Evolutionary conservation across 2,888 invertebrate genomes (phyloP).

Genomic region (Thymelicus acteon): DNA sequence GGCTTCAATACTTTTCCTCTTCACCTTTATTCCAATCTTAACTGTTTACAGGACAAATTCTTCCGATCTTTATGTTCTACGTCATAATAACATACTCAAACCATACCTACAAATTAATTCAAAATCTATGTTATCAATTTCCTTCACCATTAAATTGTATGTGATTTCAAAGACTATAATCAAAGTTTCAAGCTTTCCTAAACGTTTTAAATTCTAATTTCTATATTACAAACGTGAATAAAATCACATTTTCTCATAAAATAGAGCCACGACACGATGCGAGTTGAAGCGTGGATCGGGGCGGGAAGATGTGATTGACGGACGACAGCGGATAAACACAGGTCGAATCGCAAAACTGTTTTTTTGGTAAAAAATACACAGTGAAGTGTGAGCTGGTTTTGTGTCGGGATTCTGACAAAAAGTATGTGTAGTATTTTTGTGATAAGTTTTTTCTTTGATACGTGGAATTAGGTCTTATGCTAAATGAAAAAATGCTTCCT

Average conservation of each 20-base stretch:
- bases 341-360: slow-evolving; percentile 78
- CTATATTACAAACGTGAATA: slow-evolving; percentile 29
- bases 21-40: too few species aligned
- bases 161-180: background rate
- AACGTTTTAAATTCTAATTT: slow-evolving; percentile 10
- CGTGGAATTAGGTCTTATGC: too few species aligned
- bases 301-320: slow-evolving; percentile 75
- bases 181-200: background rate
- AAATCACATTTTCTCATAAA: slow-evolving; percentile 20
- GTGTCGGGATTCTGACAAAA: slow-evolving; percentile 53
- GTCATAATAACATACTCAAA: too few species aligned
- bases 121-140: background rate
- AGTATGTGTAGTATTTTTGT: background rate
- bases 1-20: too few species aligned
- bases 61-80: too few species aligned
- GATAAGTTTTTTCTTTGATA: too few species aligned
- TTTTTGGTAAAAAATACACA: slow-evolving; percentile 47
- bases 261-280: slow-evolving; percentile 1
- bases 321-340: slow-evolving; percentile 79
- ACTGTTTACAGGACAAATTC: too few species aligned
- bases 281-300: slow-evolving; percentile 40
- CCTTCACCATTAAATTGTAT: background rate
- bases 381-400: slow-evolving; percentile 43
- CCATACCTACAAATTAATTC: too few species aligned
- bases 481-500: too few species aligned